Evolutionary conservation across 2,888 invertebrate species (phyloP).

Genomic region (Melieria picta): DNA sequence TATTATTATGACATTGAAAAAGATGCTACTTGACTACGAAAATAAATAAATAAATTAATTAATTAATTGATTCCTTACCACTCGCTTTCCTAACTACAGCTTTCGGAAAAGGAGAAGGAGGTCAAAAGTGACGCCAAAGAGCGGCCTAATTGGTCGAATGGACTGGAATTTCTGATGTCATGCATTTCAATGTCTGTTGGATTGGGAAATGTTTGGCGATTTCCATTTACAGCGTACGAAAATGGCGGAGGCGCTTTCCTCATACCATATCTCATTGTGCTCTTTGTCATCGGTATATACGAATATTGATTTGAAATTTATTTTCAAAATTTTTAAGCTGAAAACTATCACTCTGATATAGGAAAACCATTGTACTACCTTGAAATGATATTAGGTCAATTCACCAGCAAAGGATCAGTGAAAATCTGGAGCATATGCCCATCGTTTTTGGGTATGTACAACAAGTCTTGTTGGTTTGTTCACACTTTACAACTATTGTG

Average conservation of each 20-base stretch:
- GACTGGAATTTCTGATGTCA: slow-evolving; percentile 78
- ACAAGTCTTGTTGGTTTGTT: neutral
- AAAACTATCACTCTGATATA: slow-evolving; percentile 8
- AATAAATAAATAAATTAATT: neutral
- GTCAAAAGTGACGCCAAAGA: slow-evolving; percentile 15
- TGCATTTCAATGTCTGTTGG: slow-evolving; percentile 81
- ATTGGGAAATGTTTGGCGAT: slow-evolving; percentile 78
- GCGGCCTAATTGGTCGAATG: slow-evolving; percentile 70
- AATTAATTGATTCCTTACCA: too few species aligned
- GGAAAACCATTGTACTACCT: slow-evolving; percentile 81
- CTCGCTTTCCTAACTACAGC: neutral
- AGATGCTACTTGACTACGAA: neutral
- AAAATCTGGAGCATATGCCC: slow-evolving; percentile 76
- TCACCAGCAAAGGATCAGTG: slow-evolving; percentile 81
- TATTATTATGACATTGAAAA: neutral
- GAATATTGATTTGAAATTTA: neutral
- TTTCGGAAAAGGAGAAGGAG: slow-evolving; percentile 13
- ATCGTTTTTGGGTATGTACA: slow-evolving; percentile 76
- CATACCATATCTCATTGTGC: slow-evolving; percentile 77
- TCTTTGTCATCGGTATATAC: slow-evolving; percentile 69
- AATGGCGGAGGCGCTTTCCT: slow-evolving; percentile 81
- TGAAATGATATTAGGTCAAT: slow-evolving; percentile 86
- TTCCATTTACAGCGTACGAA: slow-evolving; percentile 73
- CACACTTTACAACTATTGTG: neutral
- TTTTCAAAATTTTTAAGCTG: neutral